These are phyloP conservation scores for Jaculus jaculus DNA, from an alignment of 2,113 vertebrate species.

Conservation along the genomic window DNA sequence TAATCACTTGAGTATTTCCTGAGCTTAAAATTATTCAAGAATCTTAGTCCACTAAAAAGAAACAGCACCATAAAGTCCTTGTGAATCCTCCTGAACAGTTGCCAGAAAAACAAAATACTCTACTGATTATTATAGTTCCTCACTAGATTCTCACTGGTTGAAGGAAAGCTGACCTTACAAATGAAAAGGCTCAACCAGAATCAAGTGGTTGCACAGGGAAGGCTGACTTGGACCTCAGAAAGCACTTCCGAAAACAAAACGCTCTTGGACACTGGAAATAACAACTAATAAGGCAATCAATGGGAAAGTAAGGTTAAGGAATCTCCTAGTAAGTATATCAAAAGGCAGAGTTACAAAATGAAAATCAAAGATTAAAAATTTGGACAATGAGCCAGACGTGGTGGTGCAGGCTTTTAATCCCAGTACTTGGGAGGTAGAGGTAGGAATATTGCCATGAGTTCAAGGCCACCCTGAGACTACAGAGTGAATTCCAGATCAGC, in stretches of 20 bases:
- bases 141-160: neutral
- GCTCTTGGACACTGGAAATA: neutral
- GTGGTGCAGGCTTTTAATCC: no score
- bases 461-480: no score
- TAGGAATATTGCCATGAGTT: no score
- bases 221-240: neutral
- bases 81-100: constrained; percentile 62
- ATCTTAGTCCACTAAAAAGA: constrained; percentile 58
- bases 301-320: neutral
- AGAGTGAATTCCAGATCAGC: no score
- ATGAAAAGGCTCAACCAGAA: neutral
- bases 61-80: constrained; percentile 47
- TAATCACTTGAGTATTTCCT: constrained; percentile 70
- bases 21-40: constrained; percentile 77
- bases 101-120: constrained; percentile 60
- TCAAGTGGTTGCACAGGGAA: neutral
- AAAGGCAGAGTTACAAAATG: neutral
- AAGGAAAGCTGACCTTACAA: neutral
- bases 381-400: neutral
- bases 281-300: neutral
- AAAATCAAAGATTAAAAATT: neutral
- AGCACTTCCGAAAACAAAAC: neutral
- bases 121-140: constrained; percentile 62
- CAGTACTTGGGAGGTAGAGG: no score
- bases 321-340: neutral